Base-by-base conservation (phyloP, 2,888 invertebrate species). In the Sicus ferrugineus region DNA sequence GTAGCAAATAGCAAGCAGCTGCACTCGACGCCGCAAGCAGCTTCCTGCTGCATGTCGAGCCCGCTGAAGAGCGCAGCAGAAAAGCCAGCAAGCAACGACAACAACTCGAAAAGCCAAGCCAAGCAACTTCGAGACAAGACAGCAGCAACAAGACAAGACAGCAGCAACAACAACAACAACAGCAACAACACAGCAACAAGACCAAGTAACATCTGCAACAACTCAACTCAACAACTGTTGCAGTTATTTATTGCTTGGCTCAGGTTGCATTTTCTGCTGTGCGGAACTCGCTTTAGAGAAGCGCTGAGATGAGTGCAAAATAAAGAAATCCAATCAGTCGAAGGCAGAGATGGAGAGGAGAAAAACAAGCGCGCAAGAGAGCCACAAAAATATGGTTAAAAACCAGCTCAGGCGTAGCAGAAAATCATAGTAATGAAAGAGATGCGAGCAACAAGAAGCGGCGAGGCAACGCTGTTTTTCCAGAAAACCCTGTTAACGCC, bases 141-240 rank as follows among this genome's bases (percentile, higher is more conserved):
- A 67, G 23, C 26, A 62, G 54, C 58, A 16, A 63, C 48, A n/a
- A n/a, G n/a, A n/a, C n/a, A n/a, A n/a, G n/a, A 58, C 21, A 42
- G 16, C 28, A 28, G 31, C 46, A 48, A n/a, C 54, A 30, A 52
- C 65, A 63, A 42, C 46, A 61, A 50, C 46, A 5, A 68, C 52
- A 68, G 11, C 59, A 65, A 42, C 19, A 56, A 61, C 79, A 76
- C 76, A 76, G 77, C 76, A 78, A 78, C 71, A 72, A 56, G 67
- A 72, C 46, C 65, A 74, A 63, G 71, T 64, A 54, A 70, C 19
- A 66, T 66, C 59, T 68, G 26, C 66, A 66, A 30, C 56, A 50
- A 48, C 19, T n/a, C n/a, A n/a, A n/a, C 42, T 30, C 70, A 67
- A 64, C 68, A 68, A 65, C 65, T 63, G 67, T 71, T 72, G 70